These are phyloP conservation scores for Caenorhabditis inopinata DNA, from an alignment of 1,140 invertebrate species.

Conservation along the genomic window DNA sequence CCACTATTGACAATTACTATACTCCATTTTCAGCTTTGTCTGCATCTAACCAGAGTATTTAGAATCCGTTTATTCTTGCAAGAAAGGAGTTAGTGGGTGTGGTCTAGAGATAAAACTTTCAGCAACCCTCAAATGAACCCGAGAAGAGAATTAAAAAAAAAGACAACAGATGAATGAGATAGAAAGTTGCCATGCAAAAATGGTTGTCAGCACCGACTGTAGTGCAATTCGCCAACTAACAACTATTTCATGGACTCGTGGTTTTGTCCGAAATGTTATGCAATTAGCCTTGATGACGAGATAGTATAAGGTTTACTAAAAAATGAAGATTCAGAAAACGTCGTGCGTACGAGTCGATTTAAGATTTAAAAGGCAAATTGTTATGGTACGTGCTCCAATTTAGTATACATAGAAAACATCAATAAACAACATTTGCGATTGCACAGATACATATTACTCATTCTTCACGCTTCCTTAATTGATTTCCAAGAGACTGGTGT, in stretches of 20 bases:
- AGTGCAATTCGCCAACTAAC: not conserved
- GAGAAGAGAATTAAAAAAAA: not conserved
- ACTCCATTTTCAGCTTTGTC: not conserved
- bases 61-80: too few species aligned
- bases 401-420: too few species aligned
- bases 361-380: not conserved
- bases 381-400: too few species aligned
- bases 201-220: not conserved
- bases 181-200: not conserved
- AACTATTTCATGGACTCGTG: not conserved
- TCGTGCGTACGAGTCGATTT: not conserved
- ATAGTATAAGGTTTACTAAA: not conserved
- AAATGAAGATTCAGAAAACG: slow-evolving; percentile 3
- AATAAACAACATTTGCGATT: too few species aligned
- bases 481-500: too few species aligned
- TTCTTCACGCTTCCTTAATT: too few species aligned
- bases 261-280: slow-evolving; percentile 5
- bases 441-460: too few species aligned
- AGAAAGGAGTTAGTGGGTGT: not conserved
- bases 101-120: not conserved
- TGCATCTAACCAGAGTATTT: too few species aligned
- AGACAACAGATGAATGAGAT: not conserved
- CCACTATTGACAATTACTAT: not conserved
- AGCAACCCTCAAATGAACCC: not conserved
- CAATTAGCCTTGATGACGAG: slow-evolving; percentile 22